Base-by-base conservation (phyloP, 2,113 vertebrate genomes). In the Argyrosomus japonicus region DNA sequence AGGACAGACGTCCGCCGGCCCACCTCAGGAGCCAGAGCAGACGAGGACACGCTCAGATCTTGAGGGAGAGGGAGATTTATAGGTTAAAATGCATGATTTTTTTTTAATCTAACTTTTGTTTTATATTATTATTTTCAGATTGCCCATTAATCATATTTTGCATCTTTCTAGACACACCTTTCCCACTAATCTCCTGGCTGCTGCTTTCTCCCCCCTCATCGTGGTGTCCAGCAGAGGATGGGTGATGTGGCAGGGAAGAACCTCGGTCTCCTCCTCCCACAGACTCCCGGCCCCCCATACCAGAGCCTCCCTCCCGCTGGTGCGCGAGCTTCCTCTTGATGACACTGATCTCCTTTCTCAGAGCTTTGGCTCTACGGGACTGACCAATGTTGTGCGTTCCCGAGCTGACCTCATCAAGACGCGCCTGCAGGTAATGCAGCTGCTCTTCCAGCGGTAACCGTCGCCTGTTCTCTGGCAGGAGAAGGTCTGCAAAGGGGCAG, bases 161-260 rank as follows among this genome's bases (percentile, higher is more conserved):
- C 18, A 50, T 80, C 36, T 43, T 79, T n/a, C 5, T 36, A 51
- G 9, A 71, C 54, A n/a, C 54, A 95, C 95, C 95, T 83, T 95
- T 96, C 68, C 91, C 91, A 79, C 97, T 92, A 19, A 97, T 98
- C 94, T 99, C 98, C 90, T 99, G 98, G 93, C 98, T 99, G 95
- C 98, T 99, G 96, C 98, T 99, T 94, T 99, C 98, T 54, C 97
- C 98, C 0, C 97, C 97, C 58, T 98, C 98, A 4, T 98, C 98
- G 79, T 98, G 93, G 94, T 96, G 95, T 87, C 96, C 27, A 82
- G 91, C 75, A 90, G 95, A 90, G 88, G 95, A 91, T 68, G 94
- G 71, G 77, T 94, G 95, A 80, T 95, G 95, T 2, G 90, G 87
- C 23, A 95, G 92, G 19, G 89, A 89, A 5, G 93, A 84, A 0